Base-by-base conservation (phyloP, 2,888 invertebrate genomes). In the Hetaerina titia region DNA sequence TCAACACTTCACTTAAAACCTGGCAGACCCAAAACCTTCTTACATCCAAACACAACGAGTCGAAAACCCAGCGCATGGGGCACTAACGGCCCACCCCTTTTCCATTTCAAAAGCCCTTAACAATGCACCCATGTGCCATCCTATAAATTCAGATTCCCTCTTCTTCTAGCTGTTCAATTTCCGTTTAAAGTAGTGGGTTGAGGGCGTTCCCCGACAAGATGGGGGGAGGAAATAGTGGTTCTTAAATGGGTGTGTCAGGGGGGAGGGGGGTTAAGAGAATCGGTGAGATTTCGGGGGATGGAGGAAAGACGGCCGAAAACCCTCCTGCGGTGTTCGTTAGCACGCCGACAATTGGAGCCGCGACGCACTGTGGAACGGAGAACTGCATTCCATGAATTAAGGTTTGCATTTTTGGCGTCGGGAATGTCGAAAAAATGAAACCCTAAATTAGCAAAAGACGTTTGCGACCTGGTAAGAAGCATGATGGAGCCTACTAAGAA, bases 81-180 rank as follows among this genome's bases (percentile, higher is more conserved):
- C 9, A 58, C 15, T 15, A 45, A 17, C 57, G 0, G 22, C 13
- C 57, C 13, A 56, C 56, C 57, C 58, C 89, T 57, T 57, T 58
- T n/a, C 58, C 58, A 89, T 57, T 89, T 81, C 81, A 81, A 31
- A 31, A 81, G 25, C 9, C 81, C 81, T 57, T 89, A 22, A 56
- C 89, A 89, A 89, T n/a, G 57, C 57, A 45, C 57, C 58, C 57
- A 58, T 89, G 57, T 57, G 11, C 89, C 89, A 58, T 56, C 57
- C 58, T 89, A 89, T 89, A 89, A 89, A 89, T 89, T 89, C 58
- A n/a, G 89, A 89, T 89, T 89, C 89, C 58, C n/a, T 89, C 1
- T 58, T 58, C 58, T n/a, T 89, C 56, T 56, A 89, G 89, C 58
- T 89, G 89, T 89, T 89, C 89, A 89, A 89, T 89, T 89, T 89